These are phyloP conservation scores for Pseudomyrmex dendroicus DNA, from an alignment of 1,140 invertebrate species.

Conservation along the genomic window DNA sequence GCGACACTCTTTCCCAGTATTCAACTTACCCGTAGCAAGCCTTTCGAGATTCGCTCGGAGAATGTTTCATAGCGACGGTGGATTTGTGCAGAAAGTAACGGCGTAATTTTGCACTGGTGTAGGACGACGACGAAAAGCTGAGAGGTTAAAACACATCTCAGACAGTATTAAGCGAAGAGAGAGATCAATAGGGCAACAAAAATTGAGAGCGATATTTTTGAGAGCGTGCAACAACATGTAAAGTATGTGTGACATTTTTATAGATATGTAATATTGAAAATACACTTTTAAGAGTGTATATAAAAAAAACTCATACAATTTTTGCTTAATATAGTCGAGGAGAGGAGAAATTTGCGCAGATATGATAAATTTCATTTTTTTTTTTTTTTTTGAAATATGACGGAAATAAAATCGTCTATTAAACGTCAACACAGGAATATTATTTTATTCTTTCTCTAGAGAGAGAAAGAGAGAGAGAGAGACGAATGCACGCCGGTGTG, in stretches of 20 bases:
- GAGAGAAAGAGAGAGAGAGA: no score
- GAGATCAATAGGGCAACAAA: conserved; percentile 31
- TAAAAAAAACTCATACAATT: no score
- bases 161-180: conserved; percentile 11
- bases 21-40: conserved; percentile 59
- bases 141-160: conserved; percentile 18
- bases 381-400: neutral
- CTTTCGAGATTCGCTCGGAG: conserved; percentile 61
- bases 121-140: conserved; percentile 9
- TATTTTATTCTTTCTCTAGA: neutral
- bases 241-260: no score
- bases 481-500: neutral
- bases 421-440: neutral
- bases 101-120: conserved; percentile 38
- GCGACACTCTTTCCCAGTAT: conserved; percentile 49
- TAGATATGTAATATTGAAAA: neutral
- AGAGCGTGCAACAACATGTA: neutral
- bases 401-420: no score
- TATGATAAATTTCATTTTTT: neutral
- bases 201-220: conserved; percentile 16
- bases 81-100: conserved; percentile 54
- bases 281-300: neutral
- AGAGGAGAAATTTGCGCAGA: neutral
- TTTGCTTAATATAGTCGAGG: neutral
- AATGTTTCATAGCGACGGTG: conserved; percentile 68